phyloP scores from a whole-genome alignment of 2,888 invertebrate genomes.

The Conus canariensis region DNA sequence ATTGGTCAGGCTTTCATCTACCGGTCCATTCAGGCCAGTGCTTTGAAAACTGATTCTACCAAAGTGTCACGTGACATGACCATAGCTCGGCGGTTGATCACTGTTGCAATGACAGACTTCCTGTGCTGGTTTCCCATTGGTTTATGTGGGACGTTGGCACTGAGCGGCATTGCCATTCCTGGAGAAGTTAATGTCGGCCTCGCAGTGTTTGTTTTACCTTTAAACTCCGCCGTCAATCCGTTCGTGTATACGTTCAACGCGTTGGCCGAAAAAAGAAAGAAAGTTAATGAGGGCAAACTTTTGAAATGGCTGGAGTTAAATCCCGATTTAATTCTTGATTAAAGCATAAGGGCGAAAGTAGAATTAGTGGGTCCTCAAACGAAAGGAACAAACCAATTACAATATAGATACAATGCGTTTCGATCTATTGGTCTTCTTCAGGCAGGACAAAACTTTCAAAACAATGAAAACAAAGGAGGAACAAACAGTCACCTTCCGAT shows the following conservation, averaged over 20 bases:
- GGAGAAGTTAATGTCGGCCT: constrained; percentile 1
- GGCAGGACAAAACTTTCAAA: no score
- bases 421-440: no score
- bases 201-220: constrained; percentile 15
- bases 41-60: neutral
- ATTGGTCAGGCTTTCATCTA: constrained; percentile 74
- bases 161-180: neutral
- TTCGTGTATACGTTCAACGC: constrained; percentile 27
- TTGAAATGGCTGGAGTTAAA: neutral
- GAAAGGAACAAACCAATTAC: no score
- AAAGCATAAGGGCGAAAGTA: no score
- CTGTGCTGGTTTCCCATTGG: constrained; percentile 35
- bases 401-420: no score
- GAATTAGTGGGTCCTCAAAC: no score
- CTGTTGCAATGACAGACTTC: constrained; percentile 14
- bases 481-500: no score
- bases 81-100: constrained; percentile 20
- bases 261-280: neutral
- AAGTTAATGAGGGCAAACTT: neutral
- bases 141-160: constrained; percentile 3
- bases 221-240: constrained; percentile 24
- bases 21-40: constrained; percentile 52
- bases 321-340: neutral
- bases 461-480: no score
- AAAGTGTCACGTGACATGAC: neutral